Percentiles rank a stretch among this genome's conserved stretches.
These are phyloP conservation scores for Sarcoramphus papa DNA, from an alignment of 2,797 vertebrate genomes.

Conservation along the genomic window DNA sequence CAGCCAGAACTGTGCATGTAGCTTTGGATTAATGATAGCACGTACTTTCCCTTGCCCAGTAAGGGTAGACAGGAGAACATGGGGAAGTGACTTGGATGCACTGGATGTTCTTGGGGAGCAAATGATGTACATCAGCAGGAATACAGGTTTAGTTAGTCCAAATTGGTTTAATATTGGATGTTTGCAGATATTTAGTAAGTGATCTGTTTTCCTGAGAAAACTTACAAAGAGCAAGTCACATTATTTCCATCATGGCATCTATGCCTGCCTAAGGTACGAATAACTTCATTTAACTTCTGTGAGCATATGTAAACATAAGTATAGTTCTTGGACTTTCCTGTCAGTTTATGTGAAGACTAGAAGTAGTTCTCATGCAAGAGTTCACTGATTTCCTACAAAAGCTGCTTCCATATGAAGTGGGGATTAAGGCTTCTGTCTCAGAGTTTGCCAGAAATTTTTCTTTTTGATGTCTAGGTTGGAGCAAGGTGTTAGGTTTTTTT, in stretches of 20 bases:
- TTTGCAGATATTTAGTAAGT: background rate
- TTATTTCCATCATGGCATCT: background rate
- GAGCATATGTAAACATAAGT: background rate
- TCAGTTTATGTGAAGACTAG: background rate
- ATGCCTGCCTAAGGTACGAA: background rate
- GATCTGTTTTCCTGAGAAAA: background rate
- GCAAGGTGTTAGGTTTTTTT: background rate
- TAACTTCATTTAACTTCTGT: background rate
- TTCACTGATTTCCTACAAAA: background rate
- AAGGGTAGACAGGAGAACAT: background rate
- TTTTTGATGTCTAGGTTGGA: background rate
- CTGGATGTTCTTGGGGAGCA: background rate
- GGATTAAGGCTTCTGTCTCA: background rate
- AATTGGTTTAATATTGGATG: background rate
- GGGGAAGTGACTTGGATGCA: background rate
- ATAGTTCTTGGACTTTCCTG: background rate
- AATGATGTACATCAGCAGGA: background rate
- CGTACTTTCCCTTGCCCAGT: accelerated
- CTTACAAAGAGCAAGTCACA: background rate
- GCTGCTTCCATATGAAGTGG: background rate
- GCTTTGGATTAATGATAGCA: background rate
- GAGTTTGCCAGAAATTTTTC: background rate
- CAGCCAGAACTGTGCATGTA: background rate
- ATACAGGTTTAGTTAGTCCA: background rate
- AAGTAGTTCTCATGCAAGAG: background rate